Percentiles rank a stretch among this genome's conserved stretches.
These are phyloP conservation scores for Aramus guarauna DNA, from an alignment of 2,113 vertebrate species.

Conservation along the genomic window DNA sequence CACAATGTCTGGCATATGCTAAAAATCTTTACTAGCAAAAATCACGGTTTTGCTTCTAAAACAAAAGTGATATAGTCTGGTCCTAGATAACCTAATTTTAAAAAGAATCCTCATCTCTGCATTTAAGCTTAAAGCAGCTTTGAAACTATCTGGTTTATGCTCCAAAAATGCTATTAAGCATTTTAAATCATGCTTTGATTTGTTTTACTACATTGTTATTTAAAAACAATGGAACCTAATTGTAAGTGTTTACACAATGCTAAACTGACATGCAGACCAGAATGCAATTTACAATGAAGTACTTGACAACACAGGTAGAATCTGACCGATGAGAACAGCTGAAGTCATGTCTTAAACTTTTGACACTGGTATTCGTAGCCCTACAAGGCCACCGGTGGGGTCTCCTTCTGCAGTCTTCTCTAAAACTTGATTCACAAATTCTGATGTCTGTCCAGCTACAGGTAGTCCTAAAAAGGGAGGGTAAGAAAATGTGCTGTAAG, in stretches of 20 bases:
- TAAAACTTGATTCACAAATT: constrained; percentile 98
- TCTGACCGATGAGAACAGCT: constrained; percentile 43
- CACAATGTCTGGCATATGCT: constrained; percentile 67
- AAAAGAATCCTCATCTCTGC: constrained; percentile 40
- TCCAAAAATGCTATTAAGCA: constrained; percentile 77
- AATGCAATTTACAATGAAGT: constrained; percentile 85
- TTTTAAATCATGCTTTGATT: constrained; percentile 73
- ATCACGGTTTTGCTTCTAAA: constrained; percentile 51
- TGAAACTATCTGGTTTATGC: constrained; percentile 70
- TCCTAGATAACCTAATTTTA: constrained; percentile 51
- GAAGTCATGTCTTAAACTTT: constrained; percentile 80
- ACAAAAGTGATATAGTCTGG: constrained; percentile 62
- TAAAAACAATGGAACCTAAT: constrained; percentile 74
- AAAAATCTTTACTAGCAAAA: constrained; percentile 35
- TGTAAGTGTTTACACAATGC: constrained; percentile 79
- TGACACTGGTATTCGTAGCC: constrained; percentile 90
- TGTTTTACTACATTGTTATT: constrained; percentile 69
- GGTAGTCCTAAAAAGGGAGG: constrained; percentile 76
- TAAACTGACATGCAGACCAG: constrained; percentile 90
- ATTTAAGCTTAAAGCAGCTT: constrained; percentile 69
- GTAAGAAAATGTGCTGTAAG: not conserved
- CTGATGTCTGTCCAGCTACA: constrained; percentile 95
- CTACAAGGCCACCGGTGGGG: constrained; percentile 94
- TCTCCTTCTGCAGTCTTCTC: constrained; percentile 95
- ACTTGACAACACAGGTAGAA: constrained; percentile 46